These are phyloP conservation scores for Zoanthus sansibaricus DNA, from an alignment of 92 coral and sea anemone species.

Conservation along the genomic window DNA sequence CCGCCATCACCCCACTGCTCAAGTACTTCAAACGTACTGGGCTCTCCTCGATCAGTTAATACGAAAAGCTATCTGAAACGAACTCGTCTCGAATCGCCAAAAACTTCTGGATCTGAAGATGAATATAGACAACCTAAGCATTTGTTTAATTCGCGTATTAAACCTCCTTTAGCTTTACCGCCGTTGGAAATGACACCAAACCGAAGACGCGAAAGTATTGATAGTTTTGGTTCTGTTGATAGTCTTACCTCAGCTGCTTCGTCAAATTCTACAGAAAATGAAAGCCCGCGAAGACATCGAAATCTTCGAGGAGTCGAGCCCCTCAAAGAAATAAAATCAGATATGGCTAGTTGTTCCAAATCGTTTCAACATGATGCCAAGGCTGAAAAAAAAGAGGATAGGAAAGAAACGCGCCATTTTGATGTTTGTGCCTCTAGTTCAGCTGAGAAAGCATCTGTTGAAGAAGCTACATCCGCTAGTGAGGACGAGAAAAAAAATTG, in stretches of 20 bases:
- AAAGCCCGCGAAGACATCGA: slow-evolving; percentile 55
- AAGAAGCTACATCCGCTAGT: background rate
- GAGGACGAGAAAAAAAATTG: slow-evolving; percentile 1
- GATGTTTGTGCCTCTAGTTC: slow-evolving; percentile 50
- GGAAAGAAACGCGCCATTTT: background rate
- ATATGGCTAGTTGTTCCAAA: slow-evolving; percentile 65
- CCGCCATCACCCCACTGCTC: slow-evolving; percentile 80
- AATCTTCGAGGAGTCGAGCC: slow-evolving; percentile 78
- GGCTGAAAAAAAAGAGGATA: slow-evolving; percentile 33
- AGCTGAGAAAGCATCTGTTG: slow-evolving; percentile 21
- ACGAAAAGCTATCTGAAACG: slow-evolving; percentile 71
- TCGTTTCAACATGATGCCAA: slow-evolving; percentile 67
- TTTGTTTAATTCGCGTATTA: slow-evolving; percentile 52
- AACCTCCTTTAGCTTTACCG: slow-evolving; percentile 59
- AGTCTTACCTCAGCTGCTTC: slow-evolving; percentile 39
- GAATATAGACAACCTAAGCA: slow-evolving; percentile 65
- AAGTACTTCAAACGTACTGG: slow-evolving; percentile 31
- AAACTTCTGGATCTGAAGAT: slow-evolving; percentile 86
- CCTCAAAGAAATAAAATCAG: slow-evolving; percentile 64
- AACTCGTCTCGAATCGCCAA: slow-evolving; percentile 75
- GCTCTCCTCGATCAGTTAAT: slow-evolving; percentile 63
- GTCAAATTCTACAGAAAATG: slow-evolving; percentile 48
- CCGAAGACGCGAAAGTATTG: slow-evolving; percentile 67
- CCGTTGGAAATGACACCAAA: slow-evolving; percentile 31
- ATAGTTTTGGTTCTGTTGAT: slow-evolving; percentile 64